Evolutionary conservation across 2,113 vertebrate species (phyloP), one percentile per base, ranked within the genome.

Genomic region (Hypomesus transpacificus): DNA sequence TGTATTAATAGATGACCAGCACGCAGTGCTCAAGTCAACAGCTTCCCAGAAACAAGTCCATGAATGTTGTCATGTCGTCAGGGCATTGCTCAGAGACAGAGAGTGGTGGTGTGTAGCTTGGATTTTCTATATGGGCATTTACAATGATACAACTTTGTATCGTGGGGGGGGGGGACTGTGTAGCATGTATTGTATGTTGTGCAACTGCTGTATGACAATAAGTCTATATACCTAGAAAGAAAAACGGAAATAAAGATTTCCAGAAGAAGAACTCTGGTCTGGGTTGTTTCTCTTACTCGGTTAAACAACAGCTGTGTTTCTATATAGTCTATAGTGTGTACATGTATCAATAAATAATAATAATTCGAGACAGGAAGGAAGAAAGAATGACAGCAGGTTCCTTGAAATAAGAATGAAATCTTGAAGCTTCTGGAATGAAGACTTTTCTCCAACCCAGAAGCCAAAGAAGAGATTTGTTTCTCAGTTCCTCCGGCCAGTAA

Each of bases 1-100:
- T 78, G 59, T 60, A 71, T 61, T 76, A 78, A 73, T 82, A 86
- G 75, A 84, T 66, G 70, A 75, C 31, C 31, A 34, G 31, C 39
- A 13, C 39, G 7, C 39, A 11, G 39, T 13, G 39, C 39, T 46
- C 39, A 7, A 46, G 39, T 46, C 39, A 46, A 46, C 39, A 46
- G 39, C 39, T 46, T 46, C 39, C 39, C 39, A 46, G 39, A 46
- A 46, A 46, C 39, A 11, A 46, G 39, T 11, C 39, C 39, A 46
- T 11, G 39, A 46, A 46, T 46, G 39, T 46, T 46, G 39, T 46
- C 39, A 11, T 46, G 39, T 46, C 39, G 39, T 46, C 39, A 46
- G 4, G 6, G 39, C 39, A 46, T 11, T 2, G 9, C 39, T 46
- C 39, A 8, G 39, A 46, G 39, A 11, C 39, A 8, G 39, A 46